A percentile compares a stretch with the other conserved stretches of the same genome.
Conservation (phyloP, 2,113 vertebrate species). For the Entomyzon cyanotis region DNA sequence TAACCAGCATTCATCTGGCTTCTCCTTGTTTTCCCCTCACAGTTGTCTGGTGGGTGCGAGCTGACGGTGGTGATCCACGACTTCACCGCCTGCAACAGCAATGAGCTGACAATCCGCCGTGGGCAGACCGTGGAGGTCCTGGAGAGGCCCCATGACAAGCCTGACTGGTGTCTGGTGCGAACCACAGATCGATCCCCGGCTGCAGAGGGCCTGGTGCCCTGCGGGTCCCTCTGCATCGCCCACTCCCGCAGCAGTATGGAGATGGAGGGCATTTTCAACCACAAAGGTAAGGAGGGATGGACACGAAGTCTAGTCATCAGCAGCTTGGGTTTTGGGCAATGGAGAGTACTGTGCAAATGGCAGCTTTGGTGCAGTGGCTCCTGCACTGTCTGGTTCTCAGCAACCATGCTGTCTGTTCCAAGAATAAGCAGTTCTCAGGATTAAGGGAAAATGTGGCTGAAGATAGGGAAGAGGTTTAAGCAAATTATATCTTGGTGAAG, state of each 20-base stretch:
- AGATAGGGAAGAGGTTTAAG: background rate
- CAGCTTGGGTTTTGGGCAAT: fast-evolving
- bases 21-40: slow-evolving; percentile 10
- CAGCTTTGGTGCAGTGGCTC: background rate
- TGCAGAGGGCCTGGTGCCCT: slow-evolving; percentile 92
- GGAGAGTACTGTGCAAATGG: background rate
- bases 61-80: slow-evolving; percentile 97
- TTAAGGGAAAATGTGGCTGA: background rate
- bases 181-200: slow-evolving; percentile 95
- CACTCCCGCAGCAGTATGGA: slow-evolving; percentile 98
- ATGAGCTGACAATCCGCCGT: slow-evolving; percentile 92
- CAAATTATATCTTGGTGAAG: background rate
- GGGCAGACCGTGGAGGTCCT: slow-evolving; percentile 97
- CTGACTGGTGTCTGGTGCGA: slow-evolving; percentile 95
- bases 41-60: slow-evolving; percentile 98
- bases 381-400: background rate
- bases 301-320: fast-evolving
- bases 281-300: slow-evolving; percentile 86
- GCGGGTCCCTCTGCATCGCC: slow-evolving; percentile 94
- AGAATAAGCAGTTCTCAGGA: background rate
- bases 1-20: background rate
- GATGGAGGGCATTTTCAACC: slow-evolving; percentile 99
- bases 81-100: slow-evolving; percentile 94
- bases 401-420: background rate
- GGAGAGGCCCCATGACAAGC: slow-evolving; percentile 93